Evolutionary conservation across 2,797 vertebrate genomes (phyloP), one percentile per base, ranked within the genome.

Genomic region (Tamandua tetradactyla): DNA sequence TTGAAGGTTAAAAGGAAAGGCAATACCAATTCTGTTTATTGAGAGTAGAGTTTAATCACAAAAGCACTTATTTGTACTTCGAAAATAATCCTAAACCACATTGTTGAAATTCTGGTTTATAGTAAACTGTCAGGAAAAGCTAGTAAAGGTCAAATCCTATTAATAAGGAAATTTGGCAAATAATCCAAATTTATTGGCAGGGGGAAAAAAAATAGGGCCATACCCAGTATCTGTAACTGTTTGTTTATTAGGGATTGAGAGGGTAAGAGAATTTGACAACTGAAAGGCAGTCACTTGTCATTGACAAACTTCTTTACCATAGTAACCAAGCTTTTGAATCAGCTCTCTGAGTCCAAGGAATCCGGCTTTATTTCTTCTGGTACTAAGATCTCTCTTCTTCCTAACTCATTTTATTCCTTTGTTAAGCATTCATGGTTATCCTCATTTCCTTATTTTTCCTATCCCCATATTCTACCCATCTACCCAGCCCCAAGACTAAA

Each of bases 371-470:
- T 86, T 88, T 71, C 74, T 76, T 12, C 30, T 72, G 27, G 25
- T 66, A 59, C 25, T 32, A 57, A 95, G 59, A 47, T 95, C 75
- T 89, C 55, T 89, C 84, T 61, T 62, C 37, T 71, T 71, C 7
- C 37, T 8, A 71, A 13, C 49, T 20, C 4, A 2, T 79, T 86
- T 47, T 82, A 1, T 89, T 37, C n/a, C 92, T 93, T 88, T 42
- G n/a, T 88, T 76, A 62, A 66, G 47, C 37, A 91, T 81, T 96
- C 44, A 49, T 66, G 27, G 66, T 72, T 84, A 20, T 13, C 94
- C 95, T 88, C 42, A 84, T 90, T 84, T 83, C 61, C 44, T 76
- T 32, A 30, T 55, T 47, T 92, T 83, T 91, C 87, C 49, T 25
- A 4, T 74, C 42, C 57, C 17, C 4, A 12, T 59, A 71, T 32